Percentiles rank a stretch among this genome's conserved stretches.
Evolutionary conservation across 2,888 invertebrate species (phyloP).

Genomic region (Drosophila nr. perissopoda): DNA sequence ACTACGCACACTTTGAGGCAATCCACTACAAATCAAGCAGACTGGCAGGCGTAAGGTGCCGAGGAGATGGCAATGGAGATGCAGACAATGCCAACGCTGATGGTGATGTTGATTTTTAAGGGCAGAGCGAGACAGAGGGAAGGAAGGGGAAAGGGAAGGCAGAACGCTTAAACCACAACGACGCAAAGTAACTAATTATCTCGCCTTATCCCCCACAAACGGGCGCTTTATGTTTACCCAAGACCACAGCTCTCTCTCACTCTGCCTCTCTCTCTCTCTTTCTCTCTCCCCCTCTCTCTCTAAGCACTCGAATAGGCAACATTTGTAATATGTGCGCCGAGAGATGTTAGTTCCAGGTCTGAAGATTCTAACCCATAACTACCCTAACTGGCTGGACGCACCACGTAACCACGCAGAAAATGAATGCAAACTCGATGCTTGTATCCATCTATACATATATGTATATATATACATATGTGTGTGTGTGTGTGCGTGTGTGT

Average conservation of each 20-base stretch:
- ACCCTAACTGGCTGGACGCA: constrained; percentile 7
- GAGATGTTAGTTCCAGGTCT: constrained; percentile 25
- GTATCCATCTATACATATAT: background rate
- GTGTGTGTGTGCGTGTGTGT: constrained; percentile 17
- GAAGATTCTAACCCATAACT: constrained; percentile 5
- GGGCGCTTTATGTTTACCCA: background rate
- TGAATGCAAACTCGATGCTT: constrained; percentile 37
- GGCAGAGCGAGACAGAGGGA: background rate
- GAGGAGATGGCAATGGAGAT: background rate
- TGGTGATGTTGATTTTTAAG: background rate
- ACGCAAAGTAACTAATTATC: constrained; percentile 79
- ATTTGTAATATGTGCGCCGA: constrained; percentile 58
- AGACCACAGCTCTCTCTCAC: constrained; percentile 16
- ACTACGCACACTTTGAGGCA: constrained; percentile 62
- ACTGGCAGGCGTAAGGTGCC: constrained; percentile 22
- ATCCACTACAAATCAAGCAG: constrained; percentile 56
- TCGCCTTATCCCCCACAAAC: constrained; percentile 59
- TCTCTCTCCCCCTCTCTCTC: constrained; percentile 20
- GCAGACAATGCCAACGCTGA: background rate
- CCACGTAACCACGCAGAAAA: constrained; percentile 29
- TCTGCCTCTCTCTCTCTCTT: background rate
- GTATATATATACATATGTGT: constrained; percentile 9
- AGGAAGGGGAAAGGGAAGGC: background rate
- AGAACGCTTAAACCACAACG: constrained; percentile 54
- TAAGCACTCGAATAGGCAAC: constrained; percentile 54